A percentile compares a stretch with the other conserved stretches of the same genome.
These are phyloP conservation scores for Venturia canescens DNA, from an alignment of 1,140 invertebrate species.

Conservation along the genomic window DNA sequence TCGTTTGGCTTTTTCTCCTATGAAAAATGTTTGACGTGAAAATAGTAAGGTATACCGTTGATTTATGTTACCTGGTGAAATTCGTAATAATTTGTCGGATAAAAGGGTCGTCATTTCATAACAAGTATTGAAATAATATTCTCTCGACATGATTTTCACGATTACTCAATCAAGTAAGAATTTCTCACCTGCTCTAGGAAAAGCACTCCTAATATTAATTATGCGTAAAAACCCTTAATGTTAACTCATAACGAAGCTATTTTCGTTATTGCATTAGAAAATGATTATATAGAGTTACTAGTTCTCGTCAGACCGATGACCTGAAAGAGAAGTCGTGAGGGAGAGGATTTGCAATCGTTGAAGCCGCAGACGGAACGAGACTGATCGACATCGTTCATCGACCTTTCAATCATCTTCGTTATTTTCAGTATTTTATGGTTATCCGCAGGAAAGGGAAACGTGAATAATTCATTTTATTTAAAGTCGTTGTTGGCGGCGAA, in stretches of 20 bases:
- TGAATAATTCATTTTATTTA: not conserved
- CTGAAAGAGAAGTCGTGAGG: not conserved
- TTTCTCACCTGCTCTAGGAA: not conserved
- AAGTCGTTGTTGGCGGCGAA: not conserved
- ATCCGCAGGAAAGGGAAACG: not conserved
- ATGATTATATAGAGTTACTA: not conserved
- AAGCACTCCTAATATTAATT: not conserved
- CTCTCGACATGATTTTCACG: not conserved
- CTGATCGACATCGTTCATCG: constrained; percentile 12
- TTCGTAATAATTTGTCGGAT: not conserved
- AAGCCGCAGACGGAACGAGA: not conserved
- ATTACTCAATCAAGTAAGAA: not conserved
- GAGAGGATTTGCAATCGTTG: constrained; percentile 3
- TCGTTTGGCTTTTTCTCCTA: not conserved
- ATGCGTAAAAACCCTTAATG: not conserved
- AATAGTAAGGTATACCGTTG: not conserved
- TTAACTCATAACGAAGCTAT: not conserved
- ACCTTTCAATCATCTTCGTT: not conserved
- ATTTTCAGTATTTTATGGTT: not conserved
- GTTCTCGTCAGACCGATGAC: not conserved
- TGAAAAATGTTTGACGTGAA: not conserved
- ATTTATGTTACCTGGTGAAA: not conserved
- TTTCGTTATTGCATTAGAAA: not conserved
- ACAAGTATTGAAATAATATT: not conserved
- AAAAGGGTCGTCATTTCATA: not conserved